Conservation (phyloP, 23 tunicate species). For the Trididemnum clinides region DNA sequence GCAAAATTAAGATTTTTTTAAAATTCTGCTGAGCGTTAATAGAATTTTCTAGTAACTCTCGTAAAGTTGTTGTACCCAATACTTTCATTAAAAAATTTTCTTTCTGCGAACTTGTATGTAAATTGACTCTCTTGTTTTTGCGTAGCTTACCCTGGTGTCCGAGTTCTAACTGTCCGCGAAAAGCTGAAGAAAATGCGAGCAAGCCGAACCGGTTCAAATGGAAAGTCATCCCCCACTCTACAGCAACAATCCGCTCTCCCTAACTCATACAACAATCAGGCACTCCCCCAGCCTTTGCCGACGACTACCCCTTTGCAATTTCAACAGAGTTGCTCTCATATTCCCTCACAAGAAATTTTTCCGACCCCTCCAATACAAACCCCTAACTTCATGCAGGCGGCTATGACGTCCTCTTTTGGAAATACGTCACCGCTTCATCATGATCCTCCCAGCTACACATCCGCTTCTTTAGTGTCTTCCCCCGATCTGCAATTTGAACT, state of each 20-base stretch:
- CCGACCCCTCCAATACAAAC: not conserved
- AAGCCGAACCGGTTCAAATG: too few relatives aligned
- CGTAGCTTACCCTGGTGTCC: slow-evolving; percentile 57
- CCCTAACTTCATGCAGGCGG: not conserved
- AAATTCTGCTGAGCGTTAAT: too few relatives aligned
- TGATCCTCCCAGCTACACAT: not conserved
- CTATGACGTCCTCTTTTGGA: not conserved
- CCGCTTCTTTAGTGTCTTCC: not conserved
- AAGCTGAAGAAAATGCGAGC: slow-evolving; percentile 21
- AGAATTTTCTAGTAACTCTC: too few relatives aligned
- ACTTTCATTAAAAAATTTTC: too few relatives aligned
- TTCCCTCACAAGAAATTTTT: not conserved
- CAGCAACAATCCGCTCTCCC: too few relatives aligned
- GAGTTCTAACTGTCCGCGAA: slow-evolving; percentile 41
- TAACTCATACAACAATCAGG: too few relatives aligned
- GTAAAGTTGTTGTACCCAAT: too few relatives aligned
- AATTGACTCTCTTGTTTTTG: not conserved
- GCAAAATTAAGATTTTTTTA: too few relatives aligned
- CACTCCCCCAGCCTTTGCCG: not conserved
- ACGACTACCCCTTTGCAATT: not conserved
- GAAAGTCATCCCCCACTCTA: not conserved
- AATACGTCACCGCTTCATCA: not conserved
- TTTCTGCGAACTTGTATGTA: too few relatives aligned
- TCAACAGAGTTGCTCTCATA: not conserved
- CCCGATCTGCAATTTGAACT: not conserved